Conservation (phyloP, 1,140 invertebrate genomes). For the Brachionus sp. region DNA sequence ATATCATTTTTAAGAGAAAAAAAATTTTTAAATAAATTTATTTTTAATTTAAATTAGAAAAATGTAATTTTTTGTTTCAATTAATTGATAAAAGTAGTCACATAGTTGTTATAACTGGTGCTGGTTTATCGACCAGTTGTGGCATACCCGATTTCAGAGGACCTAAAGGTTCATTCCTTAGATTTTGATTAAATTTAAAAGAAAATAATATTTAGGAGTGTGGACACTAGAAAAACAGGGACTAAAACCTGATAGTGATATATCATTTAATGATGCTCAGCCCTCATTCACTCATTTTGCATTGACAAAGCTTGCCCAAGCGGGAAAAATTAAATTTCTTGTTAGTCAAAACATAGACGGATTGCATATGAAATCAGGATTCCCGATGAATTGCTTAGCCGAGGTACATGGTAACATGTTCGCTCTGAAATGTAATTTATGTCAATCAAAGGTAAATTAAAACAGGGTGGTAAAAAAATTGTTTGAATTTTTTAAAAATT, state of each 20-base stretch:
- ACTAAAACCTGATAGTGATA: constrained; percentile 72
- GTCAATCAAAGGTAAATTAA: constrained; percentile 69
- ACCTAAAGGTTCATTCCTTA: neutral
- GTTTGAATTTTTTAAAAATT: neutral
- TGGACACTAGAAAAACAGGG: constrained; percentile 95
- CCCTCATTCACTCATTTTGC: constrained; percentile 94
- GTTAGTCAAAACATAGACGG: constrained; percentile 98
- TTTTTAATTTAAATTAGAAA: neutral
- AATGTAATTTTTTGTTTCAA: neutral
- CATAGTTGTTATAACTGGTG: constrained; percentile 85
- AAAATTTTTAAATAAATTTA: neutral
- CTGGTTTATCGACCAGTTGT: constrained; percentile 77
- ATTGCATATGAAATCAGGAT: constrained; percentile 82
- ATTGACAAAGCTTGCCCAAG: constrained; percentile 73
- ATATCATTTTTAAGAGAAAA: neutral
- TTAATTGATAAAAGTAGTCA: constrained; percentile 68
- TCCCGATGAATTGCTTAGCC: constrained; percentile 73
- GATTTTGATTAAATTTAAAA: neutral
- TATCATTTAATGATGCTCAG: constrained; percentile 83
- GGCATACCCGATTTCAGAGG: constrained; percentile 65
- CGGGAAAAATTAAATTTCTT: constrained; percentile 71
- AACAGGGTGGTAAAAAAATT: neutral
- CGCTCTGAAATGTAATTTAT: constrained; percentile 84
- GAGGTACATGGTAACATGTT: constrained; percentile 99
- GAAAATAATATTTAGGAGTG: constrained; percentile 75